These are phyloP conservation scores for Cyanoderma ruficeps DNA, from an alignment of 2,113 vertebrate genomes.

Conservation along the genomic window DNA sequence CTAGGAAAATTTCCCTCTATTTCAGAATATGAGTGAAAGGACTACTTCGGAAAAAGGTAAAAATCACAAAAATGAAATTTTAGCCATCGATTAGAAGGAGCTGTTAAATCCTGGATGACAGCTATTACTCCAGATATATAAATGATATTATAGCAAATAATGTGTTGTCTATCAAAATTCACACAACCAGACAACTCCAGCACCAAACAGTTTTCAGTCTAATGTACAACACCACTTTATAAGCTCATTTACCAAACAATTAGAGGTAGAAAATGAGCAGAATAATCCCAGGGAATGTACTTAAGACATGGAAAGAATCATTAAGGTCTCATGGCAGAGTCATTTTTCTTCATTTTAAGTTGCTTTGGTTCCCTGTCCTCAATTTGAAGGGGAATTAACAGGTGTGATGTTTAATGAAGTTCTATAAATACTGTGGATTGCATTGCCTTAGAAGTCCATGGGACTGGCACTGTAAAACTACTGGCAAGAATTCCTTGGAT, in stretches of 20 bases:
- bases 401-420: background rate
- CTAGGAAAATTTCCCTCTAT: background rate
- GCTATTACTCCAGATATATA: background rate
- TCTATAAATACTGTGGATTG: background rate
- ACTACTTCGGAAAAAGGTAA: background rate
- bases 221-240: background rate
- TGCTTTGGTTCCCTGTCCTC: background rate
- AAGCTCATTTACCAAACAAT: background rate
- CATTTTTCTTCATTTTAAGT: background rate
- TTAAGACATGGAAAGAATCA: background rate
- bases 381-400: background rate
- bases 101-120: background rate
- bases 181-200: background rate
- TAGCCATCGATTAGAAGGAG: background rate
- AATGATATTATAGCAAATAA: background rate
- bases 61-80: background rate
- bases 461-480: background rate
- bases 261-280: background rate
- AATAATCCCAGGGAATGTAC: background rate
- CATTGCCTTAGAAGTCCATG: background rate
- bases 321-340: background rate
- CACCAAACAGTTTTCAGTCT: background rate
- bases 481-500: background rate
- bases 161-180: background rate
- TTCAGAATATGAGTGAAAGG: background rate